Percentiles rank a stretch among this genome's conserved stretches.
Conservation (phyloP, 2,113 vertebrate species). For the Myanophis thanlyinensis region DNA sequence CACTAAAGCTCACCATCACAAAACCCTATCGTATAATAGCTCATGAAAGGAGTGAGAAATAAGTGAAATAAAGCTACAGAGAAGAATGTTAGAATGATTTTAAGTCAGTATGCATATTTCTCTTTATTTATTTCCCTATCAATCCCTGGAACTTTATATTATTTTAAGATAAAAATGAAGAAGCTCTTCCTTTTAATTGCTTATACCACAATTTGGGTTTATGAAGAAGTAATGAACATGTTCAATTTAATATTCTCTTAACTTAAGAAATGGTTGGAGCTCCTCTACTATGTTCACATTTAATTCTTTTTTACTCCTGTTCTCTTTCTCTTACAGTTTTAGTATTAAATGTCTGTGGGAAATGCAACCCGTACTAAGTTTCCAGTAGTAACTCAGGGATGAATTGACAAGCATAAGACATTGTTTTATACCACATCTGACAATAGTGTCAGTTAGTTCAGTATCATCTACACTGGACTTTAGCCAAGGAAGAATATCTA, state of each 20-base stretch:
- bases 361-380: not conserved
- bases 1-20: not conserved
- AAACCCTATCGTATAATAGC: not conserved
- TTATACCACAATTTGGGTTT: not conserved
- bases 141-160: not conserved
- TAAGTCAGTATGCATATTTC: not conserved
- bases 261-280: not conserved
- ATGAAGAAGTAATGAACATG: not conserved
- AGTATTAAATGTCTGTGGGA: not conserved
- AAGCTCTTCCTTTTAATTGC: not conserved
- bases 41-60: not conserved
- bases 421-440: not conserved
- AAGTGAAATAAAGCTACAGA: not conserved
- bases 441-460: not conserved
- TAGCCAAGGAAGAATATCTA: not conserved
- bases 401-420: not conserved
- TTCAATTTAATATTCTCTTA: not conserved
- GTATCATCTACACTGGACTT: not conserved
- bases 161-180: not conserved
- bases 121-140: not conserved
- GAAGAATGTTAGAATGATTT: not conserved
- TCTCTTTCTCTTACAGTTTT: not conserved
- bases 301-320: not conserved
- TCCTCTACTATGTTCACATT: not conserved
- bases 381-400: not conserved